phyloP scores from a whole-genome alignment of 2,797 vertebrate genomes.

The Megaceryle alcyon region DNA sequence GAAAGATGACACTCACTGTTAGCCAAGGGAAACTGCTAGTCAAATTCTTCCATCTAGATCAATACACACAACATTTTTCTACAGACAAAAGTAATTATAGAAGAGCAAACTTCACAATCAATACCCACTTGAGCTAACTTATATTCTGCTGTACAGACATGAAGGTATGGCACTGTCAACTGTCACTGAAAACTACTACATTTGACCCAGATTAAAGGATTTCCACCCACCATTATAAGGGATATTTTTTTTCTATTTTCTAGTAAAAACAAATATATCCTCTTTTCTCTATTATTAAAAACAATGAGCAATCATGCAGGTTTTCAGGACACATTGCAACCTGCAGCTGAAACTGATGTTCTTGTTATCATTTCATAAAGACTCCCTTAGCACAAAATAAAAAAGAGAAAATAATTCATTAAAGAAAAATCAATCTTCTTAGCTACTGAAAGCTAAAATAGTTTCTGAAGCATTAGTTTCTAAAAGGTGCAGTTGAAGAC shows the following conservation, averaged over 20 bases:
- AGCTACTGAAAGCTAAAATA: conserved; percentile 35
- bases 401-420: background rate
- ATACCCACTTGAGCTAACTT: conserved; percentile 87
- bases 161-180: conserved; percentile 74
- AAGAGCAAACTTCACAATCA: conserved; percentile 93
- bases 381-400: background rate
- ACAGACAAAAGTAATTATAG: conserved; percentile 94
- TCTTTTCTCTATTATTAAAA: background rate
- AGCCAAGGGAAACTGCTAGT: conserved; percentile 92
- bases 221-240: background rate
- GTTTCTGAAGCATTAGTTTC: conserved; percentile 9
- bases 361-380: conserved; percentile 18
- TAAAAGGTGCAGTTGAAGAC: conserved; percentile 11
- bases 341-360: conserved; percentile 2
- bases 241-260: background rate
- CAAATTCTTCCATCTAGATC: conserved; percentile 86
- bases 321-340: background rate
- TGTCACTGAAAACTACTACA: conserved; percentile 71
- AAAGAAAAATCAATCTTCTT: conserved; percentile 40
- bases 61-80: conserved; percentile 87
- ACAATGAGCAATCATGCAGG: background rate
- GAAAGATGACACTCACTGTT: conserved; percentile 92
- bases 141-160: conserved; percentile 72
- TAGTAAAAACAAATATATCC: background rate
- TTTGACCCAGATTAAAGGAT: conserved; percentile 59